Evolutionary conservation across 1,140 invertebrate genomes (phyloP).

Genomic region (Drosophila watanabei): DNA sequence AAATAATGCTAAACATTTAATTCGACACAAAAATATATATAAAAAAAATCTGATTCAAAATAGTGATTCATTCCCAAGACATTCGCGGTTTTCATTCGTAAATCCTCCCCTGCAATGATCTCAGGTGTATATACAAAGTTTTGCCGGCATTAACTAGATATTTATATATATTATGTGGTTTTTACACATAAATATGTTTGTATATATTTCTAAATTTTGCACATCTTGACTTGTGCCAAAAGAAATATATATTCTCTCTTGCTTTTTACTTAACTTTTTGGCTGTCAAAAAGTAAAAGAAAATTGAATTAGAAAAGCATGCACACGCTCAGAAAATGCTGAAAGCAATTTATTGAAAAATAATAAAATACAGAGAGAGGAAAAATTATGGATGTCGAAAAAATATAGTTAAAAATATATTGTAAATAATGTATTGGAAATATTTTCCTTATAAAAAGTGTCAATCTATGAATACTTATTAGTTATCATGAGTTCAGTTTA

Average conservation of each 20-base stretch:
- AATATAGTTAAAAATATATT: background rate
- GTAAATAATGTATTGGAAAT: background rate
- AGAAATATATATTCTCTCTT: conserved; percentile 15
- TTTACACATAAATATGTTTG: background rate
- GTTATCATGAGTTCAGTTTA: no score
- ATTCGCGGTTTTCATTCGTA: conserved; percentile 22
- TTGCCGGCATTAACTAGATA: conserved; percentile 52
- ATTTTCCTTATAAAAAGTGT: background rate
- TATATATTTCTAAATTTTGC: conserved; percentile 33
- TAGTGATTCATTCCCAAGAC: conserved; percentile 35
- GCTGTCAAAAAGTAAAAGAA: conserved; percentile 30
- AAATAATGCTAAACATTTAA: conserved; percentile 34
- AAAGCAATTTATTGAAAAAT: conserved; percentile 19
- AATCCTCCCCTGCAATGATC: conserved; percentile 13
- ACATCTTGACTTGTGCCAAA: conserved; percentile 39
- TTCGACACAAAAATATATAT: conserved; percentile 2
- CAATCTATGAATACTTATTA: background rate
- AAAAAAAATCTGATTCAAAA: conserved; percentile 31
- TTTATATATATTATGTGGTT: conserved; percentile 24
- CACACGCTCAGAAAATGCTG: background rate
- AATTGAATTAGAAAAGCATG: conserved; percentile 27
- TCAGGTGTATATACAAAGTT: conserved; percentile 33
- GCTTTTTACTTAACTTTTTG: conserved; percentile 16
- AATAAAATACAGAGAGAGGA: conserved; percentile 9
- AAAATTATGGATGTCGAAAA: background rate